phyloP scores from a whole-genome alignment of 1,140 invertebrate species.

The Drosophila hydei region DNA sequence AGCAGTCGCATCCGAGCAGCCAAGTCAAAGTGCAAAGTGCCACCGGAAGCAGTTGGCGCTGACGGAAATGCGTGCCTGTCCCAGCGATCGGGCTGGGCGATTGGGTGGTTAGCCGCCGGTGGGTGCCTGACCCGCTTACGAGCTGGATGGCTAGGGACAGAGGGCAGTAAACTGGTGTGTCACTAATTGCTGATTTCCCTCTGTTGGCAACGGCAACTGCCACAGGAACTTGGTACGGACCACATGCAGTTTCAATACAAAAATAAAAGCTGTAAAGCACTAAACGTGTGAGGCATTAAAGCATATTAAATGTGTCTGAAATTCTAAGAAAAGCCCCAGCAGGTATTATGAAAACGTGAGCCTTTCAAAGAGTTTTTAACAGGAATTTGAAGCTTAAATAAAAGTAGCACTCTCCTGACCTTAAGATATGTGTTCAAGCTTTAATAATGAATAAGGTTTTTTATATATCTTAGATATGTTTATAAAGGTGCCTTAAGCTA shows the following conservation, averaged over 20 bases:
- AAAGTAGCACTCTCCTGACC: too few species aligned
- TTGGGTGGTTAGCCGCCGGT: slow-evolving; percentile 11
- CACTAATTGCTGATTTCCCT: slow-evolving; percentile 77
- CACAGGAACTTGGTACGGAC: slow-evolving; percentile 50
- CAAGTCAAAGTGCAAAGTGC: slow-evolving; percentile 76
- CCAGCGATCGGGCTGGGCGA: slow-evolving; percentile 21
- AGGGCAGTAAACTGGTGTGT: slow-evolving; percentile 57
- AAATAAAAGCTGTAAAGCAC: background rate
- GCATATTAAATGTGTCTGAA: background rate
- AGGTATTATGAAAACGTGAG: too few species aligned
- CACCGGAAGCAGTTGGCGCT: slow-evolving; percentile 73
- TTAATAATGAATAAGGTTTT: too few species aligned
- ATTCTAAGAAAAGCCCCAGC: background rate
- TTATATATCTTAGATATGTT: too few species aligned
- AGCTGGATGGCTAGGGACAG: background rate
- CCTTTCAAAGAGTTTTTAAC: too few species aligned
- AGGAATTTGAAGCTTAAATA: too few species aligned
- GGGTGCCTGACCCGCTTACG: slow-evolving; percentile 6
- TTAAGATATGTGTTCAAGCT: too few species aligned
- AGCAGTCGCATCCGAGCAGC: slow-evolving; percentile 31
- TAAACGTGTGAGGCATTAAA: background rate
- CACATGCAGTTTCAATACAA: slow-evolving; percentile 13
- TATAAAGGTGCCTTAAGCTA: too few species aligned
- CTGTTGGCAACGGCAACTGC: slow-evolving; percentile 41
- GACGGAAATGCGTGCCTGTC: slow-evolving; percentile 72